Conservation (phyloP, 2,113 vertebrate genomes). For the Catagonus wagneri region DNA sequence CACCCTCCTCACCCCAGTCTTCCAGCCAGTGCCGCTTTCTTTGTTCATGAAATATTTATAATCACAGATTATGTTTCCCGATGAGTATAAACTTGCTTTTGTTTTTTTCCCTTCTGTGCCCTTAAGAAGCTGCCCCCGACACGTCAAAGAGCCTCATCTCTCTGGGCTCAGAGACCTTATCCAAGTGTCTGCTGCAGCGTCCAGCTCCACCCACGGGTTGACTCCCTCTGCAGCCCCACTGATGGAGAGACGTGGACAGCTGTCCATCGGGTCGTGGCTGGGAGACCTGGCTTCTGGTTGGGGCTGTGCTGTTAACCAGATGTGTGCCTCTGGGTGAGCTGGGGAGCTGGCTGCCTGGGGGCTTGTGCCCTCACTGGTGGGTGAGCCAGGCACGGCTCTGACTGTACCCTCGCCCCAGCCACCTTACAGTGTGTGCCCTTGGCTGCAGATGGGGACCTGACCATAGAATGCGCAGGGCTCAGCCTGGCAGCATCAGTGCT, state of each 20-base stretch:
- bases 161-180: background rate
- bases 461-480: background rate
- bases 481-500: background rate
- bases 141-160: background rate
- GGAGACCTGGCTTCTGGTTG: background rate
- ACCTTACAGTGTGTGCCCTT: background rate
- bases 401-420: background rate
- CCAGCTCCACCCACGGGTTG: background rate
- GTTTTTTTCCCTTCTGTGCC: constrained; percentile 55
- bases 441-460: background rate
- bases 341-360: background rate
- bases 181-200: background rate
- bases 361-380: background rate
- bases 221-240: background rate
- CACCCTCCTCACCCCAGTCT: constrained; percentile 30
- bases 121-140: constrained; percentile 46
- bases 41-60: constrained; percentile 84
- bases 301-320: background rate
- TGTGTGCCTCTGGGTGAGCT: background rate
- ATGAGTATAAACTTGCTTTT: constrained; percentile 72
- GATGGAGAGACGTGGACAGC: background rate
- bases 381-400: background rate
- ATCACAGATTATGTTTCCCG: constrained; percentile 78
- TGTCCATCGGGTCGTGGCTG: background rate
- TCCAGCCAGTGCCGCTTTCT: constrained; percentile 68